Base-by-base conservation (phyloP, 2,888 invertebrate species). In the Geotrupes spiniger region DNA sequence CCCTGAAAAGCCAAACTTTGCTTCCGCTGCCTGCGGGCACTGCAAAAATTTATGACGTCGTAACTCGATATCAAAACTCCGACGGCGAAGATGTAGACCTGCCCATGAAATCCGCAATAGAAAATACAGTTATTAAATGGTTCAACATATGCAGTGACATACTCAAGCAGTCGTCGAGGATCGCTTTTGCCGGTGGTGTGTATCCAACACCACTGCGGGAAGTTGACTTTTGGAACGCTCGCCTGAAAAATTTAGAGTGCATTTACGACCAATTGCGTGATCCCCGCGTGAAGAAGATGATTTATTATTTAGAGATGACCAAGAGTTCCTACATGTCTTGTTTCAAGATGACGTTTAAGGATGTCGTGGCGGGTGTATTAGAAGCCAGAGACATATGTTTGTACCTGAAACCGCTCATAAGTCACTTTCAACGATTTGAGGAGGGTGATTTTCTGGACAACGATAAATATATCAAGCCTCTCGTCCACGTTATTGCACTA, bases 91-190 rank as follows among this genome's bases (percentile, higher is more conserved):
- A 50, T 4, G 76, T 83, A 17, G 85, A 90, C 69, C 74, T 86
- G 41, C 76, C 80, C 44, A 74, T 94, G 59, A 89, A 90, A 66
- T 85, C 87, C 45, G 84, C 88, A 38, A 83, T 94, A 48, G 95
- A 96, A 74, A 86, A 85, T 26, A 85, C 89, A 36, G 80, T 93
- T 1, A 89, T 91, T 53, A 91, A 91, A 66, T 96, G 95, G 95
- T 81, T 87, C 1, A 77, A 80, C 41, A 62, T 69, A 14, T 65
- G 66, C 25, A 83, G 84, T 51, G 89, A 91, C 63, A 81, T 93
- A 26, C 72, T 93, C 17, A 82, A 84, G 57, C 85, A 90, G 63
- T 83, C 85, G 59, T 87, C 86, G 57, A 81, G 82, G 38, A 76
- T 84, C 66, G 83, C 83, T 2, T 83, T 87, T 52, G 79, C 84